A percentile compares a stretch with the other conserved stretches of the same genome.
Conservation (phyloP, 1,140 invertebrate species). For the Nebria ingens region DNA sequence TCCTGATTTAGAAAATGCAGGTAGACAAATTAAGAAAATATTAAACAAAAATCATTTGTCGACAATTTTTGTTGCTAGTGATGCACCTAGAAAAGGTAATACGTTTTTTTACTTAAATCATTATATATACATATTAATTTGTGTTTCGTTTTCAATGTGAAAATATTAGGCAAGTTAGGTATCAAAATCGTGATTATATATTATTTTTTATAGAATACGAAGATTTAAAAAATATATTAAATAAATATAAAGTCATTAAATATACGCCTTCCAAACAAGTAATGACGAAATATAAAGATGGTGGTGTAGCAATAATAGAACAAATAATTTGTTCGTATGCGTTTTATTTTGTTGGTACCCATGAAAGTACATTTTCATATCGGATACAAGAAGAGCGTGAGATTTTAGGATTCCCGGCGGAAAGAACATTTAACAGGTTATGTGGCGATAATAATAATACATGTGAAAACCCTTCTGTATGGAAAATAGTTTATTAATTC, state of each 20-base stretch:
- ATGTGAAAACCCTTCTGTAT: constrained; percentile 37
- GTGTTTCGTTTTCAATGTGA: constrained; percentile 1
- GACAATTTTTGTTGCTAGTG: constrained; percentile 73
- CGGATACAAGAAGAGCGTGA: constrained; percentile 95
- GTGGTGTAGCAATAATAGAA: constrained; percentile 87
- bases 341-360: constrained; percentile 80
- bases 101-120: constrained; percentile 14
- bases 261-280: constrained; percentile 38
- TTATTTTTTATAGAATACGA: neutral
- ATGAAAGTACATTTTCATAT: constrained; percentile 92
- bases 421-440: constrained; percentile 82
- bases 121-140: neutral
- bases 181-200: too few relatives aligned
- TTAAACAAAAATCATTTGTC: constrained; percentile 48
- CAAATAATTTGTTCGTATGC: constrained; percentile 90
- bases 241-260: constrained; percentile 37
- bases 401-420: constrained; percentile 72
- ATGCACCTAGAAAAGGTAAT: constrained; percentile 47
- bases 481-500: constrained; percentile 39
- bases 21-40: constrained; percentile 53
- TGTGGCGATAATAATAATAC: constrained; percentile 47
- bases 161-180: constrained; percentile 43
- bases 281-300: constrained; percentile 58
- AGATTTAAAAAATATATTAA: constrained; percentile 20
- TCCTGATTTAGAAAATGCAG: constrained; percentile 60